phyloP scores from a whole-genome alignment of 1,140 invertebrate species.

The Goniozus legneri region DNA sequence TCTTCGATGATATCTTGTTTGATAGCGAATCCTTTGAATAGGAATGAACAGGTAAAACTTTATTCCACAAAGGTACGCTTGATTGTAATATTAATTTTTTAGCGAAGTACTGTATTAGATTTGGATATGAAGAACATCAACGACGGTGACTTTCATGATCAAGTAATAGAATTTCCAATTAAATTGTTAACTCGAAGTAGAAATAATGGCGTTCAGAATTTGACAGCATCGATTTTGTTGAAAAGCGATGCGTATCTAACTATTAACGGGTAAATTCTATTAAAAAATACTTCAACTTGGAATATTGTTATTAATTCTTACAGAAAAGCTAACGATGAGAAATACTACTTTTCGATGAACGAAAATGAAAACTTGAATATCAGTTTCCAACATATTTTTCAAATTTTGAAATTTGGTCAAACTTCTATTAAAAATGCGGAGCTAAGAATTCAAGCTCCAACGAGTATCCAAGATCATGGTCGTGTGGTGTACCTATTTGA shows the following conservation, averaged over 20 bases:
- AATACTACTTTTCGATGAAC: slow-evolving; percentile 26
- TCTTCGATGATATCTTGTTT: slow-evolving; percentile 25
- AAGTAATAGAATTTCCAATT: slow-evolving; percentile 31
- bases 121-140: slow-evolving; percentile 44
- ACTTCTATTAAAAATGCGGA: slow-evolving; percentile 34
- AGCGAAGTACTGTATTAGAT: slow-evolving; percentile 38
- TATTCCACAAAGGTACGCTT: background rate
- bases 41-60: slow-evolving; percentile 17
- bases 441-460: slow-evolving; percentile 25
- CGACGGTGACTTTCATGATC: slow-evolving; percentile 20
- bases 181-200: slow-evolving; percentile 41
- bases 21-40: slow-evolving; percentile 33
- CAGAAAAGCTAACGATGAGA: slow-evolving; percentile 41
- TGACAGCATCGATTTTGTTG: slow-evolving; percentile 26
- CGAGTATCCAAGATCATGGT: slow-evolving; percentile 4
- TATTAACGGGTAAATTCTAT: slow-evolving; percentile 40
- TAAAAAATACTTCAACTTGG: too few relatives aligned
- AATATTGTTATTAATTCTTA: slow-evolving; percentile 15
- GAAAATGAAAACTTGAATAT: slow-evolving; percentile 16
- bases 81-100: slow-evolving; percentile 6
- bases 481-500: slow-evolving; percentile 17
- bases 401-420: slow-evolving; percentile 34
- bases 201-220: slow-evolving; percentile 28
- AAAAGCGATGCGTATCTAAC: slow-evolving; percentile 29
- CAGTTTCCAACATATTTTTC: slow-evolving; percentile 34